Conservation (phyloP, 2,888 invertebrate species). For the Rhagonycha fulva region DNA sequence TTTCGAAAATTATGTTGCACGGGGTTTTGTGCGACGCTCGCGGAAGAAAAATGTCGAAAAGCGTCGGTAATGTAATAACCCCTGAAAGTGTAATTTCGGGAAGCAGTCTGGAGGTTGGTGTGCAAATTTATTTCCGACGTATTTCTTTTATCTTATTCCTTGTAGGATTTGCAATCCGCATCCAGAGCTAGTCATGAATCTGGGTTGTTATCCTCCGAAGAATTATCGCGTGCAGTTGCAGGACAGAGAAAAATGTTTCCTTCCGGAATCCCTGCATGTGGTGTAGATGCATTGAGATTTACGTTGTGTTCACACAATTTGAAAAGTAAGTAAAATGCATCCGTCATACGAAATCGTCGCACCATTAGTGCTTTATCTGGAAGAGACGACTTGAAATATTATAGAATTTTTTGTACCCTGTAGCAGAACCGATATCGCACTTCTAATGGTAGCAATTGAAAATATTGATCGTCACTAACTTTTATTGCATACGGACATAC, state of each 20-base stretch:
- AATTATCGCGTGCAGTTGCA: conserved; percentile 53
- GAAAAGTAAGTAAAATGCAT: conserved; percentile 48
- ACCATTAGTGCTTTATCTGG: neutral
- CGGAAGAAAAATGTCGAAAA: conserved; percentile 99
- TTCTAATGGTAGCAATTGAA: neutral
- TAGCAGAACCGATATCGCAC: neutral
- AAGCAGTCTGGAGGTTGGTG: conserved; percentile 72
- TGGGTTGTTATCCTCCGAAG: conserved; percentile 48
- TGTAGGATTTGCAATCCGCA: conserved; percentile 42
- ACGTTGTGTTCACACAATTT: conserved; percentile 60
- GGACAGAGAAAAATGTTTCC: conserved; percentile 63
- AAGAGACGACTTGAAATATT: neutral
- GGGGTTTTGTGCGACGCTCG: conserved; percentile 98
- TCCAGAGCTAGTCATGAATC: conserved; percentile 38
- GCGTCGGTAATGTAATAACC: conserved; percentile 96
- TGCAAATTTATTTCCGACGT: neutral
- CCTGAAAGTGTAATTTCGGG: conserved; percentile 95
- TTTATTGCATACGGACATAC: too few relatives aligned
- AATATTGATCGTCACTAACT: neutral
- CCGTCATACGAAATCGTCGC: neutral
- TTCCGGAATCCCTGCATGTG: conserved; percentile 95
- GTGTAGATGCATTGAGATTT: conserved; percentile 89
- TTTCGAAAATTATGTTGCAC: conserved; percentile 91
- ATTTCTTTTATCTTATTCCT: neutral
- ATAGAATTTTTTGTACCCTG: neutral